phyloP scores from a whole-genome alignment of 2,888 invertebrate species.

The Diplolepis rosae region DNA sequence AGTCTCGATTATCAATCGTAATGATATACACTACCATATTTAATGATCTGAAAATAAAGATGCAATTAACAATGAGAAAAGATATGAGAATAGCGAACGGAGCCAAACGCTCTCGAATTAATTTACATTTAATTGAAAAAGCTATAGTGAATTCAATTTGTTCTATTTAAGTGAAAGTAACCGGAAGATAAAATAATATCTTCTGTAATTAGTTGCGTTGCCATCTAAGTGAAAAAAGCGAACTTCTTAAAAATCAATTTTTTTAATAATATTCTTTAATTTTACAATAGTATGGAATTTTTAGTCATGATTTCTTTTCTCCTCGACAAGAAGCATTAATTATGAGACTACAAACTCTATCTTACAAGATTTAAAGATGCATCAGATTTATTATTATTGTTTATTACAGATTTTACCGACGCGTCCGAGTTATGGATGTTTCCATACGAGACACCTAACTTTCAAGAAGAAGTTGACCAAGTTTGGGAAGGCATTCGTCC shows the following conservation, averaged over 20 bases:
- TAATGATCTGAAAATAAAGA: constrained; percentile 3
- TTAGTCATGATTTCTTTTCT: not conserved
- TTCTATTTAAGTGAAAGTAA: constrained; percentile 18
- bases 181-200: constrained; percentile 28
- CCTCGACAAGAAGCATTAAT: not conserved
- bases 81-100: not conserved
- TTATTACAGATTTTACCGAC: constrained; percentile 85
- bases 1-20: not conserved
- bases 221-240: not conserved
- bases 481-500: constrained; percentile 91
- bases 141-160: constrained; percentile 10
- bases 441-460: constrained; percentile 86
- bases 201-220: constrained; percentile 4
- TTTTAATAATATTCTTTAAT: not conserved
- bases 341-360: not conserved
- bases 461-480: constrained; percentile 86
- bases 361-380: not conserved
- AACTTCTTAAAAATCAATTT: not conserved
- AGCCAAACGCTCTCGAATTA: constrained; percentile 10
- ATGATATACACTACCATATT: not conserved
- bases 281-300: not conserved
- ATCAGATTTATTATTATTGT: not conserved
- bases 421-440: constrained; percentile 93
- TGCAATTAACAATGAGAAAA: constrained; percentile 17
- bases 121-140: constrained; percentile 27